Base-by-base conservation (phyloP, 1,140 invertebrate genomes). In the Ceratitis capitata region DNA sequence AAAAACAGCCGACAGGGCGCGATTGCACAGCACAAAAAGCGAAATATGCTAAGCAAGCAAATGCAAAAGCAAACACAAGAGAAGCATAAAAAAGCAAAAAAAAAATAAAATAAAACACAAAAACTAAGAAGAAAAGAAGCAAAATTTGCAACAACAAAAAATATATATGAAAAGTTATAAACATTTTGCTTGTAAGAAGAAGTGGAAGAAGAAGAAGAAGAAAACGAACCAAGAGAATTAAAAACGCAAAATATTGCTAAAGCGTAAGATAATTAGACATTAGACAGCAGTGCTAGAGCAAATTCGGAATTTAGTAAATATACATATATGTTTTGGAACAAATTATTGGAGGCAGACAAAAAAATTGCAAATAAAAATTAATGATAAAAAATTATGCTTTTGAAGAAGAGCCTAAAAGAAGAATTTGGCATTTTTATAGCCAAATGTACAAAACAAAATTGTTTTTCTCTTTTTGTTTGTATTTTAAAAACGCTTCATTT, bases 1-100 rank as follows among this genome's bases (percentile, higher is more conserved):
- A 90, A 87, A 87, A 89, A 88, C 88, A 88, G 89, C 89, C 89
- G 89, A 89, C 89, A 91, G 89, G 89, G 89, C 89, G 89, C 89
- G 89, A 90, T 88, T n/a, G n/a, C n/a, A n/a, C n/a, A n/a, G n/a
- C n/a, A n/a, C n/a, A n/a, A n/a, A n/a, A n/a, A n/a, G n/a, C n/a
- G n/a, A n/a, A n/a, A n/a, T n/a, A n/a, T n/a, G n/a, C n/a, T n/a
- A n/a, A n/a, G n/a, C n/a, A n/a, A n/a, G n/a, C n/a, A n/a, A n/a
- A n/a, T n/a, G n/a, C n/a, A n/a, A n/a, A n/a, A n/a, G n/a, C n/a
- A n/a, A n/a, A n/a, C n/a, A n/a, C 87, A 88, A 88, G 82, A 85
- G 58, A 85, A 23, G 85, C 39, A n/a, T 45, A 83, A n/a, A 82
- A 29, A 23, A 83, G 42, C 45, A 51, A 83, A 23, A 82, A 19